These are phyloP conservation scores for Trachelus iudaicus DNA, from an alignment of 2,888 invertebrate genomes.

Conservation along the genomic window DNA sequence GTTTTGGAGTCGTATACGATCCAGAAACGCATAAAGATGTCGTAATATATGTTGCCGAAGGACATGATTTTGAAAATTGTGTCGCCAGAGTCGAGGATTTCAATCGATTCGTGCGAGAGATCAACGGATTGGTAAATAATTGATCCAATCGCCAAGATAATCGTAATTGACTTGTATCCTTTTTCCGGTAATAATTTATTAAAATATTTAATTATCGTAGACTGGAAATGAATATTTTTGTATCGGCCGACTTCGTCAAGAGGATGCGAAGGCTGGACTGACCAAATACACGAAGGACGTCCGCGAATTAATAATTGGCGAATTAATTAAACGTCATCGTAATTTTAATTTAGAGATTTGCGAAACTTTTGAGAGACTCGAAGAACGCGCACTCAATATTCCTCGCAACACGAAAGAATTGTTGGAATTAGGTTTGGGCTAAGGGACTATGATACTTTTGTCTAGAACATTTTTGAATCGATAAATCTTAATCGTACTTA, in stretches of 20 bases:
- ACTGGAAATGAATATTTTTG: conserved; percentile 77
- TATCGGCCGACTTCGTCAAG: conserved; percentile 73
- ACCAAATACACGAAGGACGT: conserved; percentile 71
- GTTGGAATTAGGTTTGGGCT: conserved; percentile 68
- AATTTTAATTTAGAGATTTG: conserved; percentile 77
- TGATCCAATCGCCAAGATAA: neutral
- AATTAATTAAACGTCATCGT: conserved; percentile 74
- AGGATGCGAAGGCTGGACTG: conserved; percentile 73
- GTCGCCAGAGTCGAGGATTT: conserved; percentile 48
- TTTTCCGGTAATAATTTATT: neutral
- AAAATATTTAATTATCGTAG: conserved; percentile 27
- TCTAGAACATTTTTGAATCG: neutral
- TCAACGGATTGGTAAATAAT: conserved; percentile 50
- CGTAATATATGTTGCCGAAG: conserved; percentile 66
- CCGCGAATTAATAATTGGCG: conserved; percentile 69
- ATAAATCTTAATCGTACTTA: neutral
- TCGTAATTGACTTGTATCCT: neutral
- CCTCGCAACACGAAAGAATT: conserved; percentile 85
- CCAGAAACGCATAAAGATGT: conserved; percentile 66
- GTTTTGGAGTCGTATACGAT: conserved; percentile 72
- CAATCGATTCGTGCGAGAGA: conserved; percentile 41
- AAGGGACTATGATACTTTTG: conserved; percentile 1
- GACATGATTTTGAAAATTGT: conserved; percentile 62
- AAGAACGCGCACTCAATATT: conserved; percentile 74
- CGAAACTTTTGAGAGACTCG: conserved; percentile 77